Conservation (phyloP, 2,888 invertebrate genomes). For the Patella depressa region DNA sequence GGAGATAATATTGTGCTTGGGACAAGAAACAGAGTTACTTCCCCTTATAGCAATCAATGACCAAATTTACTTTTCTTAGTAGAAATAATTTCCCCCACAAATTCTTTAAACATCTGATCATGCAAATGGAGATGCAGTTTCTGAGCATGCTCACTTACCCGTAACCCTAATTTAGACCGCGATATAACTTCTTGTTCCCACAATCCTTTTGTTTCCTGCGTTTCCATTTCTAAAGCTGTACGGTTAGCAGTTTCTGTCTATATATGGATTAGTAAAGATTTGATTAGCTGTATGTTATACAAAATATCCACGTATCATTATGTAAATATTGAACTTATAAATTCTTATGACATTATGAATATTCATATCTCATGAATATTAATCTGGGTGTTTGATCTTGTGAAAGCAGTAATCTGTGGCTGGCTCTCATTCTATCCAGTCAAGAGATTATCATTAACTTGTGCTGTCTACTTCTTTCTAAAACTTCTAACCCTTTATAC, state of each 20-base stretch:
- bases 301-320: too few relatives aligned
- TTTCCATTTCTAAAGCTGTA: slow-evolving; percentile 55
- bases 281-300: too few relatives aligned
- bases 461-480: too few relatives aligned
- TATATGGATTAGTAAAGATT: background rate
- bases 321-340: too few relatives aligned
- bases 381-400: too few relatives aligned
- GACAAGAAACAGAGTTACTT: background rate
- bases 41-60: background rate
- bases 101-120: too few relatives aligned
- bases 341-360: too few relatives aligned
- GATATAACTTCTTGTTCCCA: slow-evolving; percentile 67
- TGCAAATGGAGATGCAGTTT: background rate
- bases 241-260: slow-evolving; percentile 61
- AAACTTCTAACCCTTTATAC: too few relatives aligned
- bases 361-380: too few relatives aligned
- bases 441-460: too few relatives aligned
- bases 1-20: background rate
- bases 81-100: background rate
- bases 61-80: background rate
- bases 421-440: too few relatives aligned
- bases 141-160: slow-evolving; percentile 52
- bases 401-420: too few relatives aligned
- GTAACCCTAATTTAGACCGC: slow-evolving; percentile 62
- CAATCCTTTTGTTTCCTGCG: slow-evolving; percentile 61